These are phyloP conservation scores for Lepidochrysops patricia DNA, from an alignment of 2,888 invertebrate genomes.

Conservation along the genomic window DNA sequence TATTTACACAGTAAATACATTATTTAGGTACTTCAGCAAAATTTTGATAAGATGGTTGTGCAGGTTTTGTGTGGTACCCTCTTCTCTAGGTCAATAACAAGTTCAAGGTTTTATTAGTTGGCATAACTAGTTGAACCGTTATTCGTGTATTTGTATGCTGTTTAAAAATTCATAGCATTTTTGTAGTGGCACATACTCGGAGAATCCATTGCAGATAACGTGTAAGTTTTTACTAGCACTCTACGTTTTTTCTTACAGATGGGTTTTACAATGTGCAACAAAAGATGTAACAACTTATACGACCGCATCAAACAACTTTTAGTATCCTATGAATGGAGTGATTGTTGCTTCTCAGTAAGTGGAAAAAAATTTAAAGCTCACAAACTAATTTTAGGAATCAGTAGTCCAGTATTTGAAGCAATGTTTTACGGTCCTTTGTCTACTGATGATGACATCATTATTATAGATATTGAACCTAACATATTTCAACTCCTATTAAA, in stretches of 20 bases:
- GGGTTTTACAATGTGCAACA: slow-evolving; percentile 44
- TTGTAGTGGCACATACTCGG: slow-evolving; percentile 14
- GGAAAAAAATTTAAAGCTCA: slow-evolving; percentile 72
- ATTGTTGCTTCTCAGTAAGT: slow-evolving; percentile 74
- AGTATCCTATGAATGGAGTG: slow-evolving; percentile 71
- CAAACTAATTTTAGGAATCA: slow-evolving; percentile 76
- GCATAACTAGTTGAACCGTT: slow-evolving; percentile 31
- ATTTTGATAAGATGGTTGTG: neutral
- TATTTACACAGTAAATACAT: neutral
- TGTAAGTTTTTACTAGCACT: neutral
- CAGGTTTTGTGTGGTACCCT: neutral
- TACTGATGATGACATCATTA: slow-evolving; percentile 56
- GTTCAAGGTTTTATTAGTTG: slow-evolving; percentile 38
- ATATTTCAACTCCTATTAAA: slow-evolving; percentile 76
- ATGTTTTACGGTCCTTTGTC: slow-evolving; percentile 79
- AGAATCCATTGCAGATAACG: neutral
- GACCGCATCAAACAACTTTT: slow-evolving; percentile 62
- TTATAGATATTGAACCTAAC: slow-evolving; percentile 75
- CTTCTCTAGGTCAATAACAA: slow-evolving; percentile 27
- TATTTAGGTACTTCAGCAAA: neutral
- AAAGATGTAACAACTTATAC: slow-evolving; percentile 50
- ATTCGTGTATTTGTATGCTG: slow-evolving; percentile 15
- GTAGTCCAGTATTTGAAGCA: slow-evolving; percentile 80
- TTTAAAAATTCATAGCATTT: neutral
- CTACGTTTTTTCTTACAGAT: slow-evolving; percentile 45